A percentile compares a stretch with the other conserved stretches of the same genome.
These are phyloP conservation scores for Atherix ibis DNA, from an alignment of 2,888 invertebrate species.

Conservation along the genomic window DNA sequence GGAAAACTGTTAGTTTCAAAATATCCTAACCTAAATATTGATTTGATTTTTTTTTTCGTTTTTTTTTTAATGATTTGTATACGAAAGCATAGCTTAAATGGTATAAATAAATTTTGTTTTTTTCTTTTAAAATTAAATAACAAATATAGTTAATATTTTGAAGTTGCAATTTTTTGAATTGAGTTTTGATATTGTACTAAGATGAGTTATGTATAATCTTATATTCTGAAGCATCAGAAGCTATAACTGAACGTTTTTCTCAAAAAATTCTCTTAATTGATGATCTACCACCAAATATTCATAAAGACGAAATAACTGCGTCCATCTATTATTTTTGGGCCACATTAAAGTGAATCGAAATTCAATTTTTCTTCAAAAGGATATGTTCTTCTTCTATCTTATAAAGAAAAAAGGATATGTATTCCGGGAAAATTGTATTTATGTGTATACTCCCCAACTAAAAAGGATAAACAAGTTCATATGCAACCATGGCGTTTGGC, in stretches of 20 bases:
- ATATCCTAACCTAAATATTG: too few species aligned
- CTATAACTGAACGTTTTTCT: conserved; percentile 62
- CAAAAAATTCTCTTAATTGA: conserved; percentile 98
- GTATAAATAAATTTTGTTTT: too few species aligned
- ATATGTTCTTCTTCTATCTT: conserved; percentile 82
- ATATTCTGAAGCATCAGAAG: conserved; percentile 71
- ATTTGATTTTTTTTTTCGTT: too few species aligned
- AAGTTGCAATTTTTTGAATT: too few species aligned
- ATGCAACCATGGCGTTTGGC: conserved; percentile 95
- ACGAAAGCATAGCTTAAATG: too few species aligned
- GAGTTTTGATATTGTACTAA: too few species aligned
- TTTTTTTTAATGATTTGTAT: too few species aligned
- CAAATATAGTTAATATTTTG: too few species aligned
- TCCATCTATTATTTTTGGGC: conserved; percentile 99
- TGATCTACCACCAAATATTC: conserved; percentile 95
- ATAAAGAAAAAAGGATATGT: conserved; percentile 90
- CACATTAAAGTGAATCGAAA: conserved; percentile 98
- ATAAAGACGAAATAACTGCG: conserved; percentile 96
- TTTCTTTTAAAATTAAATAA: too few species aligned
- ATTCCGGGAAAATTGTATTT: conserved; percentile 96
- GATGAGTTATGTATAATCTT: too few species aligned
- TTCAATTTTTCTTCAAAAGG: conserved; percentile 99
- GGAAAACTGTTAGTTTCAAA: too few species aligned
- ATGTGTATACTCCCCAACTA: conserved; percentile 96
- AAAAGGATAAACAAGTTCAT: conserved; percentile 98